Base-by-base conservation (phyloP, 2,113 vertebrate genomes). In the Nicator chloris region DNA sequence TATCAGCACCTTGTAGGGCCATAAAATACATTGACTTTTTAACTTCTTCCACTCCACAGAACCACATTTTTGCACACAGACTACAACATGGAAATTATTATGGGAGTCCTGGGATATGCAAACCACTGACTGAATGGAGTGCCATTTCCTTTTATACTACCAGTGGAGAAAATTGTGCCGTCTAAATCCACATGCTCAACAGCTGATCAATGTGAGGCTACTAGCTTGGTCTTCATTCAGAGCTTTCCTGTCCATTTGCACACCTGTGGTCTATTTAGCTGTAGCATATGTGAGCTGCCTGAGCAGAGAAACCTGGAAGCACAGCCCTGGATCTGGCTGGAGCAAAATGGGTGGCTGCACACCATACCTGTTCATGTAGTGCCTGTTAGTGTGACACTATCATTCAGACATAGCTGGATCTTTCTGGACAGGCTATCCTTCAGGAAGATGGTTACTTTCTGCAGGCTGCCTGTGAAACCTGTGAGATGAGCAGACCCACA, bases 11-110 rank as follows among this genome's bases (percentile, higher is more conserved):
- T 87, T 80, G 35, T 44, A 90, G 56, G 54, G 33, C 42, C 45
- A 91, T 80, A 88, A 93, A 85, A 85, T 89, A 69, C 72, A 72
- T 13, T 47, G 59, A 91, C 61, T 91, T 94, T 75, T 89, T 79
- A 90, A 93, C 73, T 92, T 86, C 42, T 89, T 90, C 40, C 33
- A 53, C 47, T 66, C 59, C 23, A 47, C 6, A 22, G 13, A 90
- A 72, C 15, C 47, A 54, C 10, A 12, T 77, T 85, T 94, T 76
- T 86, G 24, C 76, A 66, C 60, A 15, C 50, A 57, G 40, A 27
- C 30, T 56, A 5, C 5, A 3, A 45, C 33, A 57, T 1, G 6
- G 60, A 94, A 28, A 86, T 91, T 66, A 66, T 56, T 54, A 60
- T 30, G 22, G 14, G 51, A 63, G 59, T 95, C 45, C 11, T 85